A percentile compares a stretch with the other conserved stretches of the same genome.
phyloP scores from a whole-genome alignment of 2,113 vertebrate species.

The Engraulis encrasicolus region DNA sequence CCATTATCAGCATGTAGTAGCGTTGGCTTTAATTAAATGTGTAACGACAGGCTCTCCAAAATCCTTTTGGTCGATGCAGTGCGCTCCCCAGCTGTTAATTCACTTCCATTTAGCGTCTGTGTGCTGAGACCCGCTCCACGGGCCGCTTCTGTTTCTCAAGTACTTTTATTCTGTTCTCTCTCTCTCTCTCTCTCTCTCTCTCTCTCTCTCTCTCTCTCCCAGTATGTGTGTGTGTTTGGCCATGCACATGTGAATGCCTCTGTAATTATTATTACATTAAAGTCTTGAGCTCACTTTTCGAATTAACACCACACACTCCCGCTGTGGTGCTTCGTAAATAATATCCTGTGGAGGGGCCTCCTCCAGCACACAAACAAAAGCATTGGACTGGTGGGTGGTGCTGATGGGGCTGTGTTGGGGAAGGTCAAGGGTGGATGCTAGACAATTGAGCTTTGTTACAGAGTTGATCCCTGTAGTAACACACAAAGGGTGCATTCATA shows the following conservation, averaged over 20 bases:
- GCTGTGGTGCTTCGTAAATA: neutral
- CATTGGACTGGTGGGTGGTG: neutral
- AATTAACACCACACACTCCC: neutral
- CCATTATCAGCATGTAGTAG: neutral
- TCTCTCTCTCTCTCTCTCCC: neutral
- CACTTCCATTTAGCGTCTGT: neutral
- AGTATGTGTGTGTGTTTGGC: too few species aligned
- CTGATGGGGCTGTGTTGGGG: neutral
- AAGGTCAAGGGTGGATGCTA: neutral
- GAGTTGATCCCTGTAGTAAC: too few species aligned
- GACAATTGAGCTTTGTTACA: too few species aligned
- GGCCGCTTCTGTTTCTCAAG: neutral
- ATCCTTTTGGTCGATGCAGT: neutral
- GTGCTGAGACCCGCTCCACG: neutral
- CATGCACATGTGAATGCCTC: too few species aligned
- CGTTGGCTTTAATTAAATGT: neutral
- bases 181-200: neutral
- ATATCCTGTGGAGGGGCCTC: neutral
- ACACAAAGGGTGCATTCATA: too few species aligned
- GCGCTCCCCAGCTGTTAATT: conserved; percentile 12
- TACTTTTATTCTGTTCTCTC: neutral
- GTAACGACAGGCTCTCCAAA: neutral
- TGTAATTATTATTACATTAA: conserved; percentile 10
- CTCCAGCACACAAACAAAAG: neutral
- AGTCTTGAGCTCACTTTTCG: neutral